phyloP scores from a whole-genome alignment of 2,888 invertebrate genomes.

The Drosophila subsilvestris region DNA sequence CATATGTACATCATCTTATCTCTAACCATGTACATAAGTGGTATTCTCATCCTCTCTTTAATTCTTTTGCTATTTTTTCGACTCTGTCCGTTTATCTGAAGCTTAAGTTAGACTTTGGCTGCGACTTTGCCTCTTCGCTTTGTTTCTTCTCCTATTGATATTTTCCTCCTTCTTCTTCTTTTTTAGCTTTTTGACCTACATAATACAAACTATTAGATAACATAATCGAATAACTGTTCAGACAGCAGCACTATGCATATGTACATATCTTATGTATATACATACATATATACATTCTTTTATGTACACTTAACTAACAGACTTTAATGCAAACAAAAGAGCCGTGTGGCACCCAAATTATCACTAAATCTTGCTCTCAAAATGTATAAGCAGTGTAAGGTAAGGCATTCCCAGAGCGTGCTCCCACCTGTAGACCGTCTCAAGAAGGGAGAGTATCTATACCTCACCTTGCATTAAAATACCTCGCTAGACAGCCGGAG shows the following conservation, averaged over 20 bases:
- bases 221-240: constrained; percentile 11
- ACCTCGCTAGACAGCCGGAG: background rate
- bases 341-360: background rate
- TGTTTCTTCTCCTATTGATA: background rate
- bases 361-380: background rate
- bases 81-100: background rate
- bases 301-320: background rate
- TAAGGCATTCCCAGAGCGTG: background rate
- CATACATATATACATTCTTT: too few relatives aligned
- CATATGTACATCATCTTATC: too few relatives aligned
- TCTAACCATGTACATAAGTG: background rate
- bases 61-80: background rate
- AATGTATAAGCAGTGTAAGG: background rate
- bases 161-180: background rate
- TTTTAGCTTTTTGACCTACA: constrained; percentile 23
- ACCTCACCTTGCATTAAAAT: background rate
- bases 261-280: background rate
- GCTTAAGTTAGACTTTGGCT: background rate
- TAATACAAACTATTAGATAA: constrained; percentile 32
- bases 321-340: background rate
- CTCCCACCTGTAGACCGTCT: too few relatives aligned
- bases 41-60: background rate
- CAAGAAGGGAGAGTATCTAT: too few relatives aligned
- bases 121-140: background rate
- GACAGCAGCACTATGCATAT: background rate